Percentiles rank a stretch among this genome's conserved stretches.
phyloP scores from a whole-genome alignment of 2,113 vertebrate genomes.

The Narcine bancroftii region DNA sequence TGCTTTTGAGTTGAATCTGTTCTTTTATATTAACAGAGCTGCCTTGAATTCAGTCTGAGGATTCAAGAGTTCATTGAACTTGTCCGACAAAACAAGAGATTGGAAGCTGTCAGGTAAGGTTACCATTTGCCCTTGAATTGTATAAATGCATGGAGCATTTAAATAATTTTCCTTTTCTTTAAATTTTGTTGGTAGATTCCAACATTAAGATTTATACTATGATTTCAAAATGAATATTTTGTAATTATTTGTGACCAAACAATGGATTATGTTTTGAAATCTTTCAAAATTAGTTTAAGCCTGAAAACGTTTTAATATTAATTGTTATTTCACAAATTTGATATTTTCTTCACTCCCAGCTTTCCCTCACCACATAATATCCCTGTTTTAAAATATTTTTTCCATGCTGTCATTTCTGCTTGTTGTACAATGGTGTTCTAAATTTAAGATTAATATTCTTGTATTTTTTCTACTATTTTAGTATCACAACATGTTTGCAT shows the following conservation, averaged over 20 bases:
- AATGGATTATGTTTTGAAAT: neutral
- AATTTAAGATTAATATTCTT: neutral
- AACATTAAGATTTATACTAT: neutral
- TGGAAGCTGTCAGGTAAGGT: constrained; percentile 89
- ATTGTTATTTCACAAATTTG: neutral
- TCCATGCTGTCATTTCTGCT: neutral
- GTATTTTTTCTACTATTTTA: neutral
- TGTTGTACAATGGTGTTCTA: neutral
- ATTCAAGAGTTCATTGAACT: constrained; percentile 99
- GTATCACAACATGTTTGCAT: neutral
- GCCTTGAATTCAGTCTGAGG: constrained; percentile 95
- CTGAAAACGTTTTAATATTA: neutral
- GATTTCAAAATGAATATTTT: neutral
- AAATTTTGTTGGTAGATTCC: neutral
- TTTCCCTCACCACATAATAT: too few species aligned
- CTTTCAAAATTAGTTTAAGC: neutral
- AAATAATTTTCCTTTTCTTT: neutral
- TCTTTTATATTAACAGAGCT: constrained; percentile 67
- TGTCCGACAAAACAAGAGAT: constrained; percentile 95
- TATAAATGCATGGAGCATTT: neutral
- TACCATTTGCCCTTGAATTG: constrained; percentile 39
- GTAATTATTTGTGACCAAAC: neutral
- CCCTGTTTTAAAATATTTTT: neutral
- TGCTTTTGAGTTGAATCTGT: neutral
- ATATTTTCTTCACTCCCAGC: too few species aligned